phyloP scores from a whole-genome alignment of 2,113 vertebrate species.

The Zosterops pallidus region DNA sequence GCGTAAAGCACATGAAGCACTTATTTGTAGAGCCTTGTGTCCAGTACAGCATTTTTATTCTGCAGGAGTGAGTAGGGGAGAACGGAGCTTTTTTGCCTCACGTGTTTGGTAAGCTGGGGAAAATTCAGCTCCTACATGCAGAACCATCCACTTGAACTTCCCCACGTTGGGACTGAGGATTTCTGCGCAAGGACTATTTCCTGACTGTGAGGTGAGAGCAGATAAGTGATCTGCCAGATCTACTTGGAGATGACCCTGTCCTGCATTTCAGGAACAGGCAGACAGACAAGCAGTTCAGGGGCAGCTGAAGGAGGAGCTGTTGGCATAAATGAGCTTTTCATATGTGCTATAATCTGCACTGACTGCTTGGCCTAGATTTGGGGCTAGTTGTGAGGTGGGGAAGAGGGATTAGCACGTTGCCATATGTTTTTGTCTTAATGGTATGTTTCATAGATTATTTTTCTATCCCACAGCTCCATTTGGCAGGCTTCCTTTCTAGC shows the following conservation, averaged over 20 bases:
- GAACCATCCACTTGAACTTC: neutral
- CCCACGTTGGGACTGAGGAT: rapidly evolving
- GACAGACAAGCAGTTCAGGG: neutral
- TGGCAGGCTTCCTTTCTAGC: conserved; percentile 65
- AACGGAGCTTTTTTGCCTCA: neutral
- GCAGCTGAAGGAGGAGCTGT: conserved; percentile 32
- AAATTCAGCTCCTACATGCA: neutral
- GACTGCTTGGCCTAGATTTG: conserved; percentile 61
- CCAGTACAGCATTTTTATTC: neutral
- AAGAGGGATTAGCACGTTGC: conserved; percentile 64
- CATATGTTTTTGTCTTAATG: conserved; percentile 72
- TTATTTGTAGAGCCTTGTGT: neutral
- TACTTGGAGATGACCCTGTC: neutral
- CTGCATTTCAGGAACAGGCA: neutral
- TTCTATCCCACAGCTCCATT: conserved; percentile 55
- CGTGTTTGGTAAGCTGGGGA: rapidly evolving
- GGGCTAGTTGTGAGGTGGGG: conserved; percentile 54
- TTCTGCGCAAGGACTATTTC: neutral
- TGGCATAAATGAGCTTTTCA: conserved; percentile 26
- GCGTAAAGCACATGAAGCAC: neutral
- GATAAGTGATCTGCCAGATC: neutral
- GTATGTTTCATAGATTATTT: conserved; percentile 63
- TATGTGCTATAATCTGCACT: conserved; percentile 33
- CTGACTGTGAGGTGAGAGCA: neutral
- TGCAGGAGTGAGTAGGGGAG: neutral